These are phyloP conservation scores for Myotis myotis DNA, from an alignment of 2,797 vertebrate species.

Conservation along the genomic window DNA sequence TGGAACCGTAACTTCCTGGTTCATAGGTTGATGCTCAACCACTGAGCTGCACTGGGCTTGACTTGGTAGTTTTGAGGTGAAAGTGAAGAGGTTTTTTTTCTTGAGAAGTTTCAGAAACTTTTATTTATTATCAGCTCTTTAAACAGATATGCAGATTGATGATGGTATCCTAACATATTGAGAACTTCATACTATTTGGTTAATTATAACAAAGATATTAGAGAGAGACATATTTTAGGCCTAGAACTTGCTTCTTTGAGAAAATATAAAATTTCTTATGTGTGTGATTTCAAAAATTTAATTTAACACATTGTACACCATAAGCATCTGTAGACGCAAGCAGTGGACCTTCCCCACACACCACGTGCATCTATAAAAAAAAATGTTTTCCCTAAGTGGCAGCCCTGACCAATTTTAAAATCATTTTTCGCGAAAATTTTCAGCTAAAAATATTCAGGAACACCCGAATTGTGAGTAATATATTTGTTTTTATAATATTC, in stretches of 20 bases:
- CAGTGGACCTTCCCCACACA: too few relatives aligned
- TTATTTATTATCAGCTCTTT: not conserved
- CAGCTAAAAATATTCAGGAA: too few relatives aligned
- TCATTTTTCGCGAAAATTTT: too few relatives aligned
- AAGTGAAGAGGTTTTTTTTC: not conserved
- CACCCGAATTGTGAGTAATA: too few relatives aligned
- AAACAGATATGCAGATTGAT: not conserved
- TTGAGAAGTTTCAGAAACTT: not conserved
- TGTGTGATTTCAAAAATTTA: not conserved
- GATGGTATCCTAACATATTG: not conserved
- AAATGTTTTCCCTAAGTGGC: too few relatives aligned
- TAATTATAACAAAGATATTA: constrained; percentile 34
- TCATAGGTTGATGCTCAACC: too few relatives aligned
- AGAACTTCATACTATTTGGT: not conserved
- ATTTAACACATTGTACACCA: not conserved
- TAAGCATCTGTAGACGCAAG: too few relatives aligned
- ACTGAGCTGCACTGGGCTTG: too few relatives aligned
- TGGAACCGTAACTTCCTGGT: too few relatives aligned
- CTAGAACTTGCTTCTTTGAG: not conserved
- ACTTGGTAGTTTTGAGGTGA: not conserved
- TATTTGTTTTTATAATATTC: too few relatives aligned
- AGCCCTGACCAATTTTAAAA: too few relatives aligned
- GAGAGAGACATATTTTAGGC: not conserved
- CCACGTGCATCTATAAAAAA: too few relatives aligned
- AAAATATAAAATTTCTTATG: not conserved